These are phyloP conservation scores for Ia io DNA, from an alignment of 2,113 vertebrate genomes.

Conservation along the genomic window DNA sequence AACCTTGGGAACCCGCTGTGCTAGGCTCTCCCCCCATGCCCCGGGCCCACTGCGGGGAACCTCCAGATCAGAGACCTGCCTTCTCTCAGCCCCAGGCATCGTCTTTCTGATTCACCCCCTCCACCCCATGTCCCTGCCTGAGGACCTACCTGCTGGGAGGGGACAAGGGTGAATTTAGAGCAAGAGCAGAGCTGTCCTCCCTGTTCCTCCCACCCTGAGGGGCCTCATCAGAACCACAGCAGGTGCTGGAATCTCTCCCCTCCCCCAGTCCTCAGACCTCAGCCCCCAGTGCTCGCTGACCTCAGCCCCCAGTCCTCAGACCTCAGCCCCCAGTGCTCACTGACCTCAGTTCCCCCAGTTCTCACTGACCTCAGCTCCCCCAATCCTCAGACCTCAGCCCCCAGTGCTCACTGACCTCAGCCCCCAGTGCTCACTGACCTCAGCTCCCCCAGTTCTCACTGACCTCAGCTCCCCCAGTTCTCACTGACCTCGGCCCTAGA, in stretches of 20 bases:
- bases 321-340: too few species aligned
- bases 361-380: too few species aligned
- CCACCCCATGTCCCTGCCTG: neutral
- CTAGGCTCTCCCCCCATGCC: accelerated
- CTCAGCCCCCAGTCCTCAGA: too few species aligned
- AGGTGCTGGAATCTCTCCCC: neutral
- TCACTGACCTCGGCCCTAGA: too few species aligned
- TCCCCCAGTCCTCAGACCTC: too few species aligned
- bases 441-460: too few species aligned
- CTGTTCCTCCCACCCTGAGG: neutral
- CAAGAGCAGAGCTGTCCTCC: neutral
- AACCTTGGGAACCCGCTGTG: accelerated
- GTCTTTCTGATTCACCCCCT: neutral
- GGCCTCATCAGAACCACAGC: neutral
- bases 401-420: too few species aligned
- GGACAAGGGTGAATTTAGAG: neutral
- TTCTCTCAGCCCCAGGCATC: neutral
- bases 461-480: too few species aligned
- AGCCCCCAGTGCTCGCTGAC: too few species aligned
- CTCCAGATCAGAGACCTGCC: neutral
- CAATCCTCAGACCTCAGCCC: too few species aligned
- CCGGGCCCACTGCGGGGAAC: neutral
- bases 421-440: too few species aligned
- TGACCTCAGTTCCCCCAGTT: too few species aligned
- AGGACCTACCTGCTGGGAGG: neutral